These are phyloP conservation scores for Acleris cristana DNA, from an alignment of 2,888 invertebrate genomes.

Conservation along the genomic window DNA sequence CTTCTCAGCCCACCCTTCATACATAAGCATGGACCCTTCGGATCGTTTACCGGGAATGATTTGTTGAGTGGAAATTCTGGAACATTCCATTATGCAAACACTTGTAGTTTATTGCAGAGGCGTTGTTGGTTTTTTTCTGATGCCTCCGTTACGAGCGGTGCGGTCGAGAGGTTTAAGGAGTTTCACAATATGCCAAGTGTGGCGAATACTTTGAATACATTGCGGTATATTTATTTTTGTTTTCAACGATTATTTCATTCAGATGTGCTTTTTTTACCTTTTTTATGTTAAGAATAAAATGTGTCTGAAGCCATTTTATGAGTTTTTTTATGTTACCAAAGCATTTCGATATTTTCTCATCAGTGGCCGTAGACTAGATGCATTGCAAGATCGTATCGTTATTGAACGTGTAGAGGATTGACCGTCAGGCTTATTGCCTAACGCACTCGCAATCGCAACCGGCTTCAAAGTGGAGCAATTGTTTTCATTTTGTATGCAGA, in stretches of 20 bases:
- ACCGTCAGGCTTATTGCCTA: too few species aligned
- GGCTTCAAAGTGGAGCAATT: too few species aligned
- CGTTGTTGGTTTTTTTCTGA: slow-evolving; percentile 33
- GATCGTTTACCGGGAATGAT: slow-evolving; percentile 50
- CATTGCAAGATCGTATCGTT: too few species aligned
- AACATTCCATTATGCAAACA: slow-evolving; percentile 53
- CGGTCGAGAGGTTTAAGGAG: slow-evolving; percentile 40
- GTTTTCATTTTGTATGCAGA: too few species aligned
- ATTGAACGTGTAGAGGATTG: too few species aligned
- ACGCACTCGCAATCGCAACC: too few species aligned
- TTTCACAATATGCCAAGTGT: slow-evolving; percentile 20
- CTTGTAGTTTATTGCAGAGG: slow-evolving; percentile 40
- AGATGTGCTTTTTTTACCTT: too few species aligned
- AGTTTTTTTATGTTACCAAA: not conserved
- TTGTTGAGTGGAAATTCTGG: slow-evolving; percentile 50
- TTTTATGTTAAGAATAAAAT: too few species aligned
- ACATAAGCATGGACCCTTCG: slow-evolving; percentile 51
- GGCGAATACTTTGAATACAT: slow-evolving; percentile 6
- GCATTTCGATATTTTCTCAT: not conserved
- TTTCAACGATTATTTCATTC: too few species aligned
- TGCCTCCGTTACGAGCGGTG: slow-evolving; percentile 36
- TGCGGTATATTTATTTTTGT: not conserved
- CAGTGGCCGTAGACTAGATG: too few species aligned
- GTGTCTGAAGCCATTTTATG: not conserved
- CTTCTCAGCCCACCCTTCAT: slow-evolving; percentile 44